Evolutionary conservation across 2,888 invertebrate species (phyloP).

Genomic region (Archaeoteleia sp.): DNA sequence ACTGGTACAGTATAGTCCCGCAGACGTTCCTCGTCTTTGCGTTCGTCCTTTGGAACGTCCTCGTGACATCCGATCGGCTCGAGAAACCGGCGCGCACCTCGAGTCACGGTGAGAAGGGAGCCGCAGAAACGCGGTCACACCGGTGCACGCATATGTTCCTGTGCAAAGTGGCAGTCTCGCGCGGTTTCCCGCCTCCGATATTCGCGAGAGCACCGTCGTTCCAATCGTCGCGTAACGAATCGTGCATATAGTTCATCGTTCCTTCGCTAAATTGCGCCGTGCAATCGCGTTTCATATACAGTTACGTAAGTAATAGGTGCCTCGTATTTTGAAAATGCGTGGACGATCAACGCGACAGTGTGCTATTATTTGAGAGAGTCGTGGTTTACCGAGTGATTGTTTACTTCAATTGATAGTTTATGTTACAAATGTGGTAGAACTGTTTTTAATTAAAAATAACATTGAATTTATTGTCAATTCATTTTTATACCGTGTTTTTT

Average conservation of each 20-base stretch:
- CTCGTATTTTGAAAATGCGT: not conserved
- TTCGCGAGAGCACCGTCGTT: conserved; percentile 31
- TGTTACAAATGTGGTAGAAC: too few species aligned
- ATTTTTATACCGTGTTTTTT: too few species aligned
- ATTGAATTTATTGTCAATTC: too few species aligned
- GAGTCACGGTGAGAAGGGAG: conserved; percentile 30
- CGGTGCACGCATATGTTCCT: conserved; percentile 29
- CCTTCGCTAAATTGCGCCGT: conserved; percentile 8
- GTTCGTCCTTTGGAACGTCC: not conserved
- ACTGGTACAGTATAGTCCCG: too few species aligned
- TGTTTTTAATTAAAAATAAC: too few species aligned
- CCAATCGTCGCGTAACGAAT: conserved; percentile 33
- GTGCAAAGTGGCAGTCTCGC: conserved; percentile 38
- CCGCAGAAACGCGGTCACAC: conserved; percentile 55
- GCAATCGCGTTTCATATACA: conserved; percentile 2
- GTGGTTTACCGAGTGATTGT: too few species aligned
- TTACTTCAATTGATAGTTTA: too few species aligned
- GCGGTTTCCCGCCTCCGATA: conserved; percentile 26
- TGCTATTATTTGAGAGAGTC: too few species aligned
- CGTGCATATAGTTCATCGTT: conserved; percentile 26
- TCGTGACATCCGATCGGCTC: conserved; percentile 1
- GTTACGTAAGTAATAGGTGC: conserved; percentile 17
- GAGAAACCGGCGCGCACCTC: conserved; percentile 13
- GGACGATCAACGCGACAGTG: too few species aligned
- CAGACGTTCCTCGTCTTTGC: conserved; percentile 7